Evolutionary conservation across 35 echinoderm and acorn worm genomes (phyloP).

Genomic region (Antedon bifida): DNA sequence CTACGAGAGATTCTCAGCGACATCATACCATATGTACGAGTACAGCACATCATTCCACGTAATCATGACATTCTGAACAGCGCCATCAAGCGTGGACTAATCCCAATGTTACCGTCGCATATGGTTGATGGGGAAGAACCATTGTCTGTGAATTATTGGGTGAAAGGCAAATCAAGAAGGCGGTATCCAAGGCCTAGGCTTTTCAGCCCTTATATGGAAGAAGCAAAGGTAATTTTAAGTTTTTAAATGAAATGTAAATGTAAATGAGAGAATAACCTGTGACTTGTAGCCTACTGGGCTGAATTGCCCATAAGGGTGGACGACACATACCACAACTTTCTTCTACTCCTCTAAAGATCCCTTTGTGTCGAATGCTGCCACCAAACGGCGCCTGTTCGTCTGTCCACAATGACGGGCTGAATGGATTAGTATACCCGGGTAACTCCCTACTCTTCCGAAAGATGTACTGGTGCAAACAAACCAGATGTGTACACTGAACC

Average conservation of each 20-base stretch:
- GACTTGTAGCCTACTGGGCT: too few species aligned
- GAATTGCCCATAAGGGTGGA: too few species aligned
- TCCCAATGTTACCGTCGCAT: constrained; percentile 77
- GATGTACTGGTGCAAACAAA: too few species aligned
- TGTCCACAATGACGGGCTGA: too few species aligned
- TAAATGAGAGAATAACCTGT: too few species aligned
- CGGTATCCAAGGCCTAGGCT: constrained; percentile 59
- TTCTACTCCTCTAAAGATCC: too few species aligned
- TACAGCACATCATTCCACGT: constrained; percentile 84
- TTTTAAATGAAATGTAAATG: neutral
- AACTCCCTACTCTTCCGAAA: too few species aligned
- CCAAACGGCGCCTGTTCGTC: too few species aligned
- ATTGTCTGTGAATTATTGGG: constrained; percentile 69
- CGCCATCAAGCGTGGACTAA: constrained; percentile 81
- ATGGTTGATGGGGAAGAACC: constrained; percentile 87
- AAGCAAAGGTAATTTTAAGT: constrained; percentile 66
- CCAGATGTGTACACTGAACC: too few species aligned
- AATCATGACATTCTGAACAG: constrained; percentile 48
- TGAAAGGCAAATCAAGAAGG: constrained; percentile 48
- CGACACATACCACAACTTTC: too few species aligned
- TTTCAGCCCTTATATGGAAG: constrained; percentile 87
- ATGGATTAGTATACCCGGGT: too few species aligned
- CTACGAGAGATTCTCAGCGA: constrained; percentile 86
- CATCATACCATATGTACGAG: constrained; percentile 66
- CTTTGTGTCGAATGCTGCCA: too few species aligned